phyloP scores from a whole-genome alignment of 2,797 vertebrate species.

The Pseudopleuronectes americanus region DNA sequence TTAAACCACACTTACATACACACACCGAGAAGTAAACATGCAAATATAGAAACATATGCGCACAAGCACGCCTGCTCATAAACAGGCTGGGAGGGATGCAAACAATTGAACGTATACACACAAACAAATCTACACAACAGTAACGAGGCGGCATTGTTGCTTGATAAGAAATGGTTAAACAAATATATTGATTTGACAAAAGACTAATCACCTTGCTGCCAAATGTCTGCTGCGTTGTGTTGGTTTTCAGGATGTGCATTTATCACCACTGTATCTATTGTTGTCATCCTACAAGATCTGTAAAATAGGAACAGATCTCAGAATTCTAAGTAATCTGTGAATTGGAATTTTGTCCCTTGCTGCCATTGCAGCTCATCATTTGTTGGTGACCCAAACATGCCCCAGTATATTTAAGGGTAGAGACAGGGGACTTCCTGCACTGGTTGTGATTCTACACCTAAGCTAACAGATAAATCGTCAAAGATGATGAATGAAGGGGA shows the following conservation, averaged over 20 bases:
- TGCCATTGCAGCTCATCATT: background rate
- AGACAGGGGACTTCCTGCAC: background rate
- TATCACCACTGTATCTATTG: no score
- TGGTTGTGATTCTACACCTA: background rate
- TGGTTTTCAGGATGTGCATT: no score
- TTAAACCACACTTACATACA: constrained; percentile 48
- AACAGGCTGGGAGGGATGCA: constrained; percentile 62
- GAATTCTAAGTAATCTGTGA: no score
- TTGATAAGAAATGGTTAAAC: background rate
- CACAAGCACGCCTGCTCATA: constrained; percentile 63
- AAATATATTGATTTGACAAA: no score
- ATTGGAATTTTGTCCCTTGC: no score
- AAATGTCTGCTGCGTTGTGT: background rate
- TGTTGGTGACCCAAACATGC: no score
- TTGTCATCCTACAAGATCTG: no score
- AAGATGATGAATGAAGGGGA: no score
- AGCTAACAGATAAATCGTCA: background rate
- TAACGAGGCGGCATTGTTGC: constrained; percentile 2
- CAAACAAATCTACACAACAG: background rate
- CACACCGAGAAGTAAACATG: constrained; percentile 64
- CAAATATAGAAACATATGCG: constrained; percentile 74
- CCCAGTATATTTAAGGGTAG: no score
- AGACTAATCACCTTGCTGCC: background rate
- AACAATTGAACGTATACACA: constrained; percentile 35
- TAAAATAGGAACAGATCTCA: no score